These are phyloP conservation scores for Whitmania pigra DNA, from an alignment of 1,140 invertebrate species.

Conservation along the genomic window DNA sequence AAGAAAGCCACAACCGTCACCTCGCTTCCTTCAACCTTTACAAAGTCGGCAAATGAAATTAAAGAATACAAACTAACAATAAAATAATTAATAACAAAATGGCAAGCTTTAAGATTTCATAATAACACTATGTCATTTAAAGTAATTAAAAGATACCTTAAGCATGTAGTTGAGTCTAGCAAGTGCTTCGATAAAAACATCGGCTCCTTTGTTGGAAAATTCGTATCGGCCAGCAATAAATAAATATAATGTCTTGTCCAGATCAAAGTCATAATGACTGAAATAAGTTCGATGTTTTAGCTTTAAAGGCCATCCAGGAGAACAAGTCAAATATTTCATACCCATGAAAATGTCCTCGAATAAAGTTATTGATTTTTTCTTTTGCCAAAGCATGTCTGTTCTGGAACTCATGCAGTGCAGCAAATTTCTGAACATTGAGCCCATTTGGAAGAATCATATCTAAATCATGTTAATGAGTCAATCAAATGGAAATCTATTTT, in stretches of 20 bases:
- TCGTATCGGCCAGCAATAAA: slow-evolving; percentile 98
- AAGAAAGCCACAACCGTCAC: slow-evolving; percentile 93
- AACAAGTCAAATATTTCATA: slow-evolving; percentile 35
- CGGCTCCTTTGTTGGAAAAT: slow-evolving; percentile 97
- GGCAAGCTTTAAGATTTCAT: too few species aligned
- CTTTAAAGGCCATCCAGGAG: neutral
- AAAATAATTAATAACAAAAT: too few species aligned
- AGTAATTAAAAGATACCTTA: slow-evolving; percentile 51
- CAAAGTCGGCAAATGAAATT: neutral
- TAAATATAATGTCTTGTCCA: slow-evolving; percentile 97
- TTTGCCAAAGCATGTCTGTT: slow-evolving; percentile 93
- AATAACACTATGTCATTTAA: too few species aligned
- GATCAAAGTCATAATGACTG: slow-evolving; percentile 93
- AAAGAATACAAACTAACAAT: too few species aligned
- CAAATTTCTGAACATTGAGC: slow-evolving; percentile 86
- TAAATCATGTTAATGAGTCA: slow-evolving; percentile 22
- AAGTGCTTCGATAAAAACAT: slow-evolving; percentile 94
- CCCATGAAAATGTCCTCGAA: slow-evolving; percentile 95
- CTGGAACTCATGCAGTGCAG: slow-evolving; percentile 96
- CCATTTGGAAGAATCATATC: slow-evolving; percentile 98
- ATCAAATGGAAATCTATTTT: too few species aligned
- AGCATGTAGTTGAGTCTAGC: slow-evolving; percentile 90
- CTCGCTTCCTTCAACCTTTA: slow-evolving; percentile 45
- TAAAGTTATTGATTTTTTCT: slow-evolving; percentile 96
- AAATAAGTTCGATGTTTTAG: slow-evolving; percentile 8